Evolutionary conservation across 2,113 vertebrate species (phyloP).

Genomic region (Channa maculata): DNA sequence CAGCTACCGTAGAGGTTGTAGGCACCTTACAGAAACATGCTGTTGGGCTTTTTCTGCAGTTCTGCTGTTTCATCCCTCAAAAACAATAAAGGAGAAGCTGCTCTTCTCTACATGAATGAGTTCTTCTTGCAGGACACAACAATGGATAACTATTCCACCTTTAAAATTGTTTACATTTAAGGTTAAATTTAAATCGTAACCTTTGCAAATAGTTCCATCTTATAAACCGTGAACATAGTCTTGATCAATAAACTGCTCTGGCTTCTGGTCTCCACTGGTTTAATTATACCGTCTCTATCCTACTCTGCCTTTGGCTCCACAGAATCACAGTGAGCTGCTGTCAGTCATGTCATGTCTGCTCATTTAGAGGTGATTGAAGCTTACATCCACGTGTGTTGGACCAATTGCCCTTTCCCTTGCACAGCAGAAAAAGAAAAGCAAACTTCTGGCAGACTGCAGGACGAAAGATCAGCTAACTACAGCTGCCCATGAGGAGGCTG

Average conservation of each 20-base stretch:
- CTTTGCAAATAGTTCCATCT: slow-evolving; percentile 8
- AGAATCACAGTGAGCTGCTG: slow-evolving; percentile 4
- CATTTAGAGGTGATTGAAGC: slow-evolving; percentile 56
- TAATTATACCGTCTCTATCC: slow-evolving; percentile 3
- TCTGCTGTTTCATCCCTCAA: neutral
- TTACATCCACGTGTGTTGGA: slow-evolving; percentile 23
- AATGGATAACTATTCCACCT: neutral
- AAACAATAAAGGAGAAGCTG: neutral
- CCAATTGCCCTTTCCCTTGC: slow-evolving; percentile 25
- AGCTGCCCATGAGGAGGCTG: neutral
- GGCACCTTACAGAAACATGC: neutral
- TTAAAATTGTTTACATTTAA: too few relatives aligned
- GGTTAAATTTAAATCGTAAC: too few relatives aligned
- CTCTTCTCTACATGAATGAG: neutral
- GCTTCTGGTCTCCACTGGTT: slow-evolving; percentile 11
- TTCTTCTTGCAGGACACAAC: neutral
- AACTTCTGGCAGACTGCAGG: neutral
- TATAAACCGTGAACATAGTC: slow-evolving; percentile 22
- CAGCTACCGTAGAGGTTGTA: neutral
- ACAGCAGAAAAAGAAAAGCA: neutral
- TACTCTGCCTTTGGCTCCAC: neutral
- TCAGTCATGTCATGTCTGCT: slow-evolving; percentile 42
- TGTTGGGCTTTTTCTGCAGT: neutral
- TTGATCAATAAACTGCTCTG: slow-evolving; percentile 38
- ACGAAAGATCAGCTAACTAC: slow-evolving; percentile 3